These are phyloP conservation scores for Diglossa brunneiventris DNA, from an alignment of 2,113 vertebrate genomes.

Conservation along the genomic window DNA sequence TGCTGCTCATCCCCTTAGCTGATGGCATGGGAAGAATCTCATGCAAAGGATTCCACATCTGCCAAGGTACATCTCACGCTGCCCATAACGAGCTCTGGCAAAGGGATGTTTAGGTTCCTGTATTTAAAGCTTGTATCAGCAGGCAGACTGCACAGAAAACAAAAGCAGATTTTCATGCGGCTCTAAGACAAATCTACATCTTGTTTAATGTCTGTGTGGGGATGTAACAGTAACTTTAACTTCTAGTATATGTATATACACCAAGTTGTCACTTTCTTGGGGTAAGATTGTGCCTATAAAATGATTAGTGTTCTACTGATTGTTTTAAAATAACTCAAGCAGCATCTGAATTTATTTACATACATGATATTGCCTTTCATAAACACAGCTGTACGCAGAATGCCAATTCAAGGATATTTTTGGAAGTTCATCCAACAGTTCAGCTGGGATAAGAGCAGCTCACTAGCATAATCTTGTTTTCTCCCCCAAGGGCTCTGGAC, in stretches of 20 bases:
- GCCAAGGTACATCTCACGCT: not conserved
- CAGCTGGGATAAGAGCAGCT: conserved; percentile 65
- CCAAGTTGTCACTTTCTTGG: conserved; percentile 72
- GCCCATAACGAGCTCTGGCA: not conserved
- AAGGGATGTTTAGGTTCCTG: not conserved
- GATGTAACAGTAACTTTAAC: not conserved
- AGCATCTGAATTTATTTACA: conserved; percentile 86
- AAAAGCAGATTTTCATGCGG: not conserved
- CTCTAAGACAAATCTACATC: not conserved
- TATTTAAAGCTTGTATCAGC: not conserved
- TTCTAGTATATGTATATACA: not conserved
- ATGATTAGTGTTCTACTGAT: conserved; percentile 82
- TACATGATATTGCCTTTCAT: conserved; percentile 81
- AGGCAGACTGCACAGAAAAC: not conserved
- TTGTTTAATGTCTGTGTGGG: not conserved
- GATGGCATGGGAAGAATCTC: not conserved
- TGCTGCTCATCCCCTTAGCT: not conserved
- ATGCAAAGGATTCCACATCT: accelerated
- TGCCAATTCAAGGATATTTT: conserved; percentile 79
- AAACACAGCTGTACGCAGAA: conserved; percentile 83
- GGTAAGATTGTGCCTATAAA: conserved; percentile 78
- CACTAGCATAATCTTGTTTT: conserved; percentile 7
- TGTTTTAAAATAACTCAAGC: conserved; percentile 85
- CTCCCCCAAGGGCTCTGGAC: not conserved
- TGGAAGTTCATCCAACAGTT: conserved; percentile 79